Evolutionary conservation across 2,113 vertebrate species (phyloP).

Genomic region (Melanerpes aurifrons): DNA sequence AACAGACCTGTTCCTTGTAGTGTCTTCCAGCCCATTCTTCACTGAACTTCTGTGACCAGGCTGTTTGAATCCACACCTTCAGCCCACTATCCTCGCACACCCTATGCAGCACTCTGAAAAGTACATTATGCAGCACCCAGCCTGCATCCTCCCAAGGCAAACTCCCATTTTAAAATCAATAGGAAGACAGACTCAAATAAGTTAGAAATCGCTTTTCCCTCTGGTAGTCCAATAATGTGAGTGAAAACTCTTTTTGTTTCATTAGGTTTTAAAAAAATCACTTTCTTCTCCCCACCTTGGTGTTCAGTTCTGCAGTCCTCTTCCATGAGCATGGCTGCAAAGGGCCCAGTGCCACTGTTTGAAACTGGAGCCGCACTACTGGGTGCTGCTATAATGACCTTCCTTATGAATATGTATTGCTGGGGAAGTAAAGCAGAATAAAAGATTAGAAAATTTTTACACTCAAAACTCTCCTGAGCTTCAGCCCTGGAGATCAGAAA

Average conservation of each 20-base stretch:
- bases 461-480: conserved; percentile 34
- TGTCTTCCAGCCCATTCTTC: neutral
- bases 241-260: conserved; percentile 22
- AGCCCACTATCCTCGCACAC: neutral
- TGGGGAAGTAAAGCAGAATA: conserved; percentile 56
- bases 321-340: conserved; percentile 19
- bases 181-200: neutral
- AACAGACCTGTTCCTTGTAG: neutral
- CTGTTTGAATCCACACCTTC: neutral
- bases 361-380: conserved; percentile 38
- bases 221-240: neutral
- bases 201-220: neutral
- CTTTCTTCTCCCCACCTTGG: neutral
- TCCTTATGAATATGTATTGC: conserved; percentile 67
- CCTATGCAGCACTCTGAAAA: neutral
- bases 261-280: conserved; percentile 31
- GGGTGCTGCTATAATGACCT: conserved; percentile 70
- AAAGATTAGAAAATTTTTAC: conserved; percentile 59
- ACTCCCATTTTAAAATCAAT: neutral
- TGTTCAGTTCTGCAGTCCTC: neutral
- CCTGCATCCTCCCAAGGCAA: neutral
- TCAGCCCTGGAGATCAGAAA: neutral
- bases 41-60: neutral
- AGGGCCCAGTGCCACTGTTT: neutral
- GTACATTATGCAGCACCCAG: neutral